Evolutionary conservation across 1,140 invertebrate species (phyloP), one percentile per base, ranked within the genome.

Genomic region (Lepidurus arcticus): DNA sequence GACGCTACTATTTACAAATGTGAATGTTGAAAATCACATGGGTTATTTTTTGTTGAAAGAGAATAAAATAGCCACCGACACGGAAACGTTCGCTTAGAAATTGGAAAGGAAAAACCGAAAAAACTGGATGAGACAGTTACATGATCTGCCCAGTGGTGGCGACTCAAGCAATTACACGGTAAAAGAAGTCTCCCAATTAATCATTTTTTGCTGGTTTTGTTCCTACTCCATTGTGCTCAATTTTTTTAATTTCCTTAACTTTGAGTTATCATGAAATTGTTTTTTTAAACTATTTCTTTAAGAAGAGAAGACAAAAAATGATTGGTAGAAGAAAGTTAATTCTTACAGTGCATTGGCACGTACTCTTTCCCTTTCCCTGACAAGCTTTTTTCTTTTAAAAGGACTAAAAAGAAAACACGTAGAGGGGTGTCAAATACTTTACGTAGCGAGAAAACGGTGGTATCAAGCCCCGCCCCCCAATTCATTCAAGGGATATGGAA

Each of bases 171-270:
- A 3, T 73, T 24, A 73, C 4, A 16, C 5, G 5, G 16, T 73
- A 16, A 73, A 73, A 73, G 3, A 16, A n/a, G 16, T 24, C 53
- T 73, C 16, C 53, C 53, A 65, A 65, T 16, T 16, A 65, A 65
- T 42, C 24, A 3, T 26, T 74, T 74, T 75, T 75, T 75, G 74
- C 74, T 42, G 42, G 24, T 34, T 42, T 42, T 75, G n/a, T 42
- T 43, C 42, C 44, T 75, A 44, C 44, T 10, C 42, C 42, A n/a
- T 43, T 75, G 42, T 75, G 42, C 42, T 75, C 42, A 24, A 24
- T 43, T 75, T 43, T 42, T 75, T 75, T 75, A 43, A 75, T 43
- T 75, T 44, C 10, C 24, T 43, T 75, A n/a, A 75, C 24, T 74
- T 74, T 74, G 43, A 42, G 43, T 74, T 34, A 43, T 75, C 11